Evolutionary conservation across 2,797 vertebrate species (phyloP).

Genomic region (Leptoclinus maculatus): DNA sequence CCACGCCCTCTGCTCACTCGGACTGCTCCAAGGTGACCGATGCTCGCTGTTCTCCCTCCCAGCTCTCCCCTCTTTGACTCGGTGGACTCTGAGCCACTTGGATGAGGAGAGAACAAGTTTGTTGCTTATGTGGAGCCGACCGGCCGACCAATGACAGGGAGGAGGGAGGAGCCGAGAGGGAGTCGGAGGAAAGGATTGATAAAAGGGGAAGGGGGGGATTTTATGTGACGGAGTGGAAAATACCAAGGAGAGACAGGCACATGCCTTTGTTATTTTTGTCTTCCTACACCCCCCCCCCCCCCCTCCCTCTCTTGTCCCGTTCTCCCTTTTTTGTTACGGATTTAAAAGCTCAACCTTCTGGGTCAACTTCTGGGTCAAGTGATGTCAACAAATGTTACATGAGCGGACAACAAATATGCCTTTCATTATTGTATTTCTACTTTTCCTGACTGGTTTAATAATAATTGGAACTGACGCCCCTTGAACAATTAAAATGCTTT

Average conservation of each 20-base stretch:
- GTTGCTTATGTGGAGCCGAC: slow-evolving; percentile 63
- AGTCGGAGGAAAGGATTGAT: slow-evolving; percentile 45
- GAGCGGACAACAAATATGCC: neutral
- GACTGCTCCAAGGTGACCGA: slow-evolving; percentile 27
- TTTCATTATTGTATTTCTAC: neutral
- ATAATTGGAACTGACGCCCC: neutral
- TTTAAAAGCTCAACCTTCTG: slow-evolving; percentile 17
- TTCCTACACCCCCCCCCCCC: slow-evolving; percentile 2
- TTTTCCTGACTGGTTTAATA: neutral
- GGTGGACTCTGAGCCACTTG: slow-evolving; percentile 56
- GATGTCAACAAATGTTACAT: slow-evolving; percentile 1
- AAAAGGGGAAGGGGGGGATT: slow-evolving; percentile 61
- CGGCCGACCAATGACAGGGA: slow-evolving; percentile 70
- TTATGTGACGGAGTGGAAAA: slow-evolving; percentile 74
- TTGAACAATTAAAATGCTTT: neutral
- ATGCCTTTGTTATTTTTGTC: slow-evolving; percentile 75
- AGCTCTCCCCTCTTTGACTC: slow-evolving; percentile 27
- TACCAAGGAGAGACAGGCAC: slow-evolving; percentile 67
- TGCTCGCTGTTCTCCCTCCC: slow-evolving; percentile 21
- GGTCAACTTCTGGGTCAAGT: slow-evolving; percentile 36
- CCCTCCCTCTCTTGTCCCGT: slow-evolving; percentile 14
- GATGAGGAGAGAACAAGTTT: slow-evolving; percentile 67
- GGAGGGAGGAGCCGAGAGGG: slow-evolving; percentile 66
- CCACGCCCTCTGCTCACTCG: slow-evolving; percentile 31
- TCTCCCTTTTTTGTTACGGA: neutral